Evolutionary conservation across 2,113 vertebrate species (phyloP).

Genomic region (Tapirus terrestris): DNA sequence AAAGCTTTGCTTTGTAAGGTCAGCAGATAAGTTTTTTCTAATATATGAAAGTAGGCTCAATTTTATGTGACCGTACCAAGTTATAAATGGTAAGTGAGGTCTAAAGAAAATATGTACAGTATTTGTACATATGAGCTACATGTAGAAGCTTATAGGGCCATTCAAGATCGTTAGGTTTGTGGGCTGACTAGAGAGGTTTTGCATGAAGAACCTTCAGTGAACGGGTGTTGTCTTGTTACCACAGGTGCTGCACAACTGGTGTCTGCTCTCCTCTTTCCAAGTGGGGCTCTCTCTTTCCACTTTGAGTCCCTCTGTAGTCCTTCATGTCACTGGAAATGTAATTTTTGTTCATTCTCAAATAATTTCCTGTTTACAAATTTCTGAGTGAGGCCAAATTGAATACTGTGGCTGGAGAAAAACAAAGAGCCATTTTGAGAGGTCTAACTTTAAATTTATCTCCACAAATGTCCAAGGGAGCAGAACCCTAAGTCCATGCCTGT

Average conservation of each 20-base stretch:
- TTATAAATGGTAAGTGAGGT: neutral
- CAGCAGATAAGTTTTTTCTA: neutral
- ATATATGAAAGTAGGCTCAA: neutral
- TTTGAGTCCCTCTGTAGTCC: no score
- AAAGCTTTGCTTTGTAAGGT: neutral
- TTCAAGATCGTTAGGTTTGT: neutral
- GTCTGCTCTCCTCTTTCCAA: neutral
- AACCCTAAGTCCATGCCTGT: no score
- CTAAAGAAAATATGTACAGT: neutral
- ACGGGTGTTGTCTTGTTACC: neutral
- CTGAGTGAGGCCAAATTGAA: neutral
- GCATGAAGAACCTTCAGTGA: neutral
- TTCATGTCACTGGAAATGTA: neutral
- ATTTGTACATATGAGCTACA: neutral
- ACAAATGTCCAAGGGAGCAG: neutral
- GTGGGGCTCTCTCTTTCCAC: neutral
- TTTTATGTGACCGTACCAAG: neutral
- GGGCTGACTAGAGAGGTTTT: neutral
- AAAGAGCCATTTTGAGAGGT: neutral
- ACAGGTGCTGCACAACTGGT: fast-evolving
- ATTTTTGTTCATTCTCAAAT: neutral
- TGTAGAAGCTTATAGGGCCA: neutral
- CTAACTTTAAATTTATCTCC: neutral
- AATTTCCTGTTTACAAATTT: neutral
- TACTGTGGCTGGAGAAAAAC: neutral